A percentile compares a stretch with the other conserved stretches of the same genome.
Evolutionary conservation across 2,113 vertebrate genomes (phyloP).

Genomic region (Tychaedon coryphoeus): DNA sequence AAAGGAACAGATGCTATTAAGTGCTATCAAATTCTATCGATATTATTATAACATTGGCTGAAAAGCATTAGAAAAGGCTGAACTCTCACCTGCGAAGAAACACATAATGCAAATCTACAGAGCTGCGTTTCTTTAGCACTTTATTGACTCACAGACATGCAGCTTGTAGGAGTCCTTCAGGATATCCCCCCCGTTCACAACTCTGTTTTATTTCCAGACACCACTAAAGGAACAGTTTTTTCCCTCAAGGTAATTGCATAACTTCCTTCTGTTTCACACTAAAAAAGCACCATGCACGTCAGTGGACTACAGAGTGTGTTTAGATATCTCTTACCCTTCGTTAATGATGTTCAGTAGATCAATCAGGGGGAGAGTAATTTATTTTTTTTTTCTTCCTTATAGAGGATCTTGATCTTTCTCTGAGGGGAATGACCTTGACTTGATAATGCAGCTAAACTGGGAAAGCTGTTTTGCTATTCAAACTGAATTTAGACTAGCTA

Average conservation of each 20-base stretch:
- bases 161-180: background rate
- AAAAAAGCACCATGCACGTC: background rate
- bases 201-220: background rate
- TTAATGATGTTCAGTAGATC: conserved; percentile 45
- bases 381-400: background rate
- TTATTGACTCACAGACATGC: background rate
- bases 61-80: background rate
- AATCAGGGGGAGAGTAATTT: background rate
- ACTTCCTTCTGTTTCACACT: conserved; percentile 12
- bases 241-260: background rate
- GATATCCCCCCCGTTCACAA: background rate
- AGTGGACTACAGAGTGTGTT: background rate
- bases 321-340: background rate
- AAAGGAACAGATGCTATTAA: background rate
- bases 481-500: conserved; percentile 27
- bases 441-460: conserved; percentile 18
- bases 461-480: conserved; percentile 49
- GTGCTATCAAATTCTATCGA: background rate
- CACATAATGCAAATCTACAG: background rate
- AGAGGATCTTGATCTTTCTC: conserved; percentile 27
- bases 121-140: background rate
- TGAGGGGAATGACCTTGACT: conserved; percentile 41
- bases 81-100: background rate
- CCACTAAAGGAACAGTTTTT: background rate
- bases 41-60: background rate